Base-by-base conservation (phyloP, 2,888 invertebrate species). In the Gryllus longicercus region DNA sequence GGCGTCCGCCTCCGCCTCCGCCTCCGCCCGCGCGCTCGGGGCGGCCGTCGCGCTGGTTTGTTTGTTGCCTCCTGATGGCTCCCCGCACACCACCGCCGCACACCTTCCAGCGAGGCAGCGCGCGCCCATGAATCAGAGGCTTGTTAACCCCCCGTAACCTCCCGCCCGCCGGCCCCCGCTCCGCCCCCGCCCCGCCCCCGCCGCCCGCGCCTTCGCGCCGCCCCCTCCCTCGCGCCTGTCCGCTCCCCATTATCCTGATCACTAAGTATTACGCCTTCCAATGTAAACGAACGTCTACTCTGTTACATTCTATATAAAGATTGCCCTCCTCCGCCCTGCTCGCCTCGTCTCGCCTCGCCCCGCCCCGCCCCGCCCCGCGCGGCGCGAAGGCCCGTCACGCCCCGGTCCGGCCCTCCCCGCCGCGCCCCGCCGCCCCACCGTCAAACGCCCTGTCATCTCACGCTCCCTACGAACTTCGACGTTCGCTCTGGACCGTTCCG, bases 81-180 rank as follows among this genome's bases (percentile, higher is more conserved):
- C 23, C 74, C 38, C 77, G 11, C 77, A 25, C 77, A 8, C 38
- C 38, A 8, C 38, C 38, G 38, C 38, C 38, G 23, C 25, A 50
- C 78, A 78, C 78, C 81, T 80, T 79, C 82, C 80, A 80, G 79
- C 78, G 75, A 79, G 78, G 81, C 76, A 78, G 78, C 49, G 77
- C 49, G n/a, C 78, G 77, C 78, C 74, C 82, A 82, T 82, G 82
- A 82, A 82, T 82, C 82, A 82, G 82, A 75, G 76, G 80, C 82
- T 82, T 80, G 82, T 82, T 82, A 82, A 82, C 82, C 82, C 80
- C 79, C 51, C 76, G 77, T 81, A 81, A 81, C 81, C 81, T 81
- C 16, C 51, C 74, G 38, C 49, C n/a, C 76, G 21, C 76, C 16
- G 1, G 21, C 8, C 76, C 14, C 76, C 23, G 21, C 11, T 2